Evolutionary conservation across 92 coral and sea anemone species (phyloP), one percentile per base, ranked within the genome.

Genomic region (Virgularia gustaviana): DNA sequence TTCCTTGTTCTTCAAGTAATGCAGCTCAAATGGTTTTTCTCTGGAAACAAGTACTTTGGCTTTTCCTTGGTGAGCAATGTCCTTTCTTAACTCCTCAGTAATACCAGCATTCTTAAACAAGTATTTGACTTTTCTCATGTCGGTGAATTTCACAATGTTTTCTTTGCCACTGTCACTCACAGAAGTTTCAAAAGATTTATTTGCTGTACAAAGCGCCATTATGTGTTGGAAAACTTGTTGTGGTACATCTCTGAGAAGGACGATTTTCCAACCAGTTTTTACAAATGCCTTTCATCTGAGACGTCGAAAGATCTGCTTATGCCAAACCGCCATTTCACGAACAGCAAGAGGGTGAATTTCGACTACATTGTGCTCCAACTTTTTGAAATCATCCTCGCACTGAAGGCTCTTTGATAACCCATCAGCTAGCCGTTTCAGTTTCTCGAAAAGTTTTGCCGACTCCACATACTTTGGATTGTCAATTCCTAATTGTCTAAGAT

Each of bases 401-500:
- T 6, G 12, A 24, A 54, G 13, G 8, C 60, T 35, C 30, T 54
- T 6, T 11, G 32, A 54, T 6, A 54, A n/a, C 32, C 60, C 22
- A 22, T 54, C 6, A 11, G 60, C 60, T 1, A 54, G 24, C 4
- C 30, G 2, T 54, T 31, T 20, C 13, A 0, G 51, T 20, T 43
- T 54, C 32, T 54, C 60, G 30, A 54, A 54, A 31, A 54, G 12
- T 27, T 25, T 9, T 51, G 22, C 10, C 8, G 57, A 25, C 25
- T 55, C 25, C 24, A 54, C 22, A 20, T 22, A 51, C 13, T 54
- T 54, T 54, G 60, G 30, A 20, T 20, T 54, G 24, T 22, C 60
- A 54, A 54, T 54, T 54, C 60, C 60, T 19, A 54, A 54, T 31
- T 35, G 8, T 11, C 60, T 54, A n/a, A 54, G 62, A 18, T 56